Evolutionary conservation across 2,888 invertebrate genomes (phyloP).

Genomic region (Candidula unifasciata): DNA sequence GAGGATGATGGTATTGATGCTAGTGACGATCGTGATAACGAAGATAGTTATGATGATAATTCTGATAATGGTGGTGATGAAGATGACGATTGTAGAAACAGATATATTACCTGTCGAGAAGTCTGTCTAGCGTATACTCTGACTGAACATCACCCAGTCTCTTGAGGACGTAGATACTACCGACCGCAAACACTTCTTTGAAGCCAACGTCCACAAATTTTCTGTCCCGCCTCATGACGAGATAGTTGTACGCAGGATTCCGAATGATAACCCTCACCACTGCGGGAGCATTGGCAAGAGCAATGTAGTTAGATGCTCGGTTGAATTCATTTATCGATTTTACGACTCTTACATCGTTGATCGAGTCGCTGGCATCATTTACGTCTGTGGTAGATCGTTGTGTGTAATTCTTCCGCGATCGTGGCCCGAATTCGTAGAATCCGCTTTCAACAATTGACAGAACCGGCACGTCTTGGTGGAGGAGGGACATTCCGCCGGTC

Average conservation of each 20-base stretch:
- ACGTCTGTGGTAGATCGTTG: neutral
- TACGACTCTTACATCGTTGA: no score
- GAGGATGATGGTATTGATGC: no score
- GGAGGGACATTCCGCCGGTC: slow-evolving; percentile 63
- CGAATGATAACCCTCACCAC: slow-evolving; percentile 61
- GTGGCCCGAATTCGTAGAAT: slow-evolving; percentile 57
- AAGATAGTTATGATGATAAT: no score
- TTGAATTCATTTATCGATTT: slow-evolving; percentile 31
- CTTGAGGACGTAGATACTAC: slow-evolving; percentile 63
- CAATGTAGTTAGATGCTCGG: slow-evolving; percentile 62
- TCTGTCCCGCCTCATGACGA: slow-evolving; percentile 57
- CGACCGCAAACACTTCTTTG: slow-evolving; percentile 61
- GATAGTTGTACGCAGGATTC: slow-evolving; percentile 65
- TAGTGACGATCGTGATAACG: no score
- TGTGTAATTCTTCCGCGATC: slow-evolving; percentile 6
- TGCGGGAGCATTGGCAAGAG: slow-evolving; percentile 62
- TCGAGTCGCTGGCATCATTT: neutral
- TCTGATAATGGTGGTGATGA: no score
- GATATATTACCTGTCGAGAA: slow-evolving; percentile 11
- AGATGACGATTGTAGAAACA: no score
- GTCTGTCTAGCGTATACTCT: slow-evolving; percentile 45
- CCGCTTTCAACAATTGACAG: slow-evolving; percentile 62
- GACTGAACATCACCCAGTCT: slow-evolving; percentile 50
- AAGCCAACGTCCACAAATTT: slow-evolving; percentile 60
- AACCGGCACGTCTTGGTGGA: slow-evolving; percentile 64